Conservation (phyloP, 1,140 invertebrate species). For the Platorchestia sp. region DNA sequence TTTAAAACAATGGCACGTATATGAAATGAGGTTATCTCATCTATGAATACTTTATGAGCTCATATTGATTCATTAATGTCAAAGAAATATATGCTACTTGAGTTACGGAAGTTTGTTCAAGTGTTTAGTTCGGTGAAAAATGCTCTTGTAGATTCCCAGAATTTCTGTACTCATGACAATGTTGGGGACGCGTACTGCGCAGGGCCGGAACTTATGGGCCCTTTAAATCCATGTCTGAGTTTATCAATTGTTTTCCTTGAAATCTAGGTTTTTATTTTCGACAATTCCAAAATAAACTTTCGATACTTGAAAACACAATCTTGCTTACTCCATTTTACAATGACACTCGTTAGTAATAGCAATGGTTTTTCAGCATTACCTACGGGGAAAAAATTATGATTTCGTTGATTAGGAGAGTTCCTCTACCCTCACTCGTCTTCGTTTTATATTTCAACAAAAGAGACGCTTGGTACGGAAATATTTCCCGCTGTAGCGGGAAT, state of each 20-base stretch:
- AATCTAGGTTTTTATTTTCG: background rate
- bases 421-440: too few species aligned
- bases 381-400: too few species aligned
- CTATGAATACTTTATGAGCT: background rate
- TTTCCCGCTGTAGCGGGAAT: too few species aligned
- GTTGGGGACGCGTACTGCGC: background rate
- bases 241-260: too few species aligned
- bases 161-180: background rate
- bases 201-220: background rate
- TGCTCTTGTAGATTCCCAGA: background rate
- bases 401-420: too few species aligned
- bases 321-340: too few species aligned
- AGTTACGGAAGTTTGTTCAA: background rate
- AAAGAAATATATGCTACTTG: background rate
- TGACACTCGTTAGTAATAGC: too few species aligned
- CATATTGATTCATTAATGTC: background rate
- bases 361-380: too few species aligned
- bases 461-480: too few species aligned
- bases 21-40: background rate
- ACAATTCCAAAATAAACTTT: background rate
- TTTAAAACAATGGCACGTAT: background rate
- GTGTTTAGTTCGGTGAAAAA: background rate
- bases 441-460: too few species aligned
- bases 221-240: background rate
- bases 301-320: background rate